phyloP scores from a whole-genome alignment of 2,888 invertebrate genomes.

The Watsonalla binaria region DNA sequence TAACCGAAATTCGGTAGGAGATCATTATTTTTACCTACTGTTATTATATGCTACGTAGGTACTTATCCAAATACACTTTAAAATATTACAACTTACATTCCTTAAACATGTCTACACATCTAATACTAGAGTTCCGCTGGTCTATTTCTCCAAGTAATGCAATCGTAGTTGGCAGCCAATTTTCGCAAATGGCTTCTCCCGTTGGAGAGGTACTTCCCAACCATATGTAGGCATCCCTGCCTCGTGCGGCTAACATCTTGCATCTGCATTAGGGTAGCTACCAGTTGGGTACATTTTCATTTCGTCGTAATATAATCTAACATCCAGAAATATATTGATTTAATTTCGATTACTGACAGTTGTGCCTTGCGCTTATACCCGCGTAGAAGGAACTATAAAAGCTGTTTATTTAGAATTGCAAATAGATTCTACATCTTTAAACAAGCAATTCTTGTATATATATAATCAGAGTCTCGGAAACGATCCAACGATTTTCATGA shows the following conservation, averaged over 20 bases:
- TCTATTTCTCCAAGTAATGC: conserved; percentile 7
- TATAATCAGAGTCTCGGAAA: too few species aligned
- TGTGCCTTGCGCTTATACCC: too few species aligned
- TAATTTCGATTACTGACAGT: too few species aligned
- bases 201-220: conserved; percentile 6
- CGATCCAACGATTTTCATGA: too few species aligned
- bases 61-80: background rate
- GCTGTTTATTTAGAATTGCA: too few species aligned
- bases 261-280: background rate
- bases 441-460: too few species aligned
- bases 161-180: conserved; percentile 34
- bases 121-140: background rate
- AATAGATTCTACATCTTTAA: too few species aligned
- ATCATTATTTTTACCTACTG: too few species aligned
- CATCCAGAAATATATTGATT: too few species aligned
- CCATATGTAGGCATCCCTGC: conserved; percentile 13
- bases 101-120: background rate
- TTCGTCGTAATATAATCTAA: background rate
- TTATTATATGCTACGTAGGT: too few species aligned
- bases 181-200: conserved; percentile 33
- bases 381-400: too few species aligned
- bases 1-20: too few species aligned
- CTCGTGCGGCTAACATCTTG: background rate
- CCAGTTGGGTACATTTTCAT: background rate
- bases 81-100: background rate